Evolutionary conservation across 2,888 invertebrate genomes (phyloP).

Genomic region (Nowickia ferox): DNA sequence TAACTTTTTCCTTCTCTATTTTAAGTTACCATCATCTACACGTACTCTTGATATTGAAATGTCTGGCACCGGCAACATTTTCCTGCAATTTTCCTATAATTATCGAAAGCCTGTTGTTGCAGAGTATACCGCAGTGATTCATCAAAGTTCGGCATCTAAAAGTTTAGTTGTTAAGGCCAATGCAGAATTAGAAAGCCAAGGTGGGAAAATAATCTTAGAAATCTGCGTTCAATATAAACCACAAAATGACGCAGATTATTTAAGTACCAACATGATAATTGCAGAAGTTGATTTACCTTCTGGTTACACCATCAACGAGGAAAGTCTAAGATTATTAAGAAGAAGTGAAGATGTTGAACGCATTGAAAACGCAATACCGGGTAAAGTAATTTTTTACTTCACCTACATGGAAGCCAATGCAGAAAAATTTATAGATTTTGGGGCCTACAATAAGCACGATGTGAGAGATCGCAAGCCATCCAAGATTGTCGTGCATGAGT

Average conservation of each 20-base stretch:
- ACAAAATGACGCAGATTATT: background rate
- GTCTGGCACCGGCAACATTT: constrained; percentile 13
- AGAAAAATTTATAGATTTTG: background rate
- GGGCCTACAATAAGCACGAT: constrained; percentile 20
- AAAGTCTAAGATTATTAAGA: background rate
- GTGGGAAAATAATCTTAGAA: constrained; percentile 10
- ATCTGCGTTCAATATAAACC: constrained; percentile 24
- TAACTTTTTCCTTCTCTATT: background rate
- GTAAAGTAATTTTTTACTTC: constrained; percentile 27
- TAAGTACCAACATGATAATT: constrained; percentile 46
- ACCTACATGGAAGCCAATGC: constrained; percentile 6
- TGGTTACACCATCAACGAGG: constrained; percentile 9
- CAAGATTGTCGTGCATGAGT: constrained; percentile 18
- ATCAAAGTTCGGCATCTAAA: background rate
- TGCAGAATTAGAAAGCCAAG: background rate
- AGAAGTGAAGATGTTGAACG: background rate
- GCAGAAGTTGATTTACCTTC: constrained; percentile 19
- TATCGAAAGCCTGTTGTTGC: background rate
- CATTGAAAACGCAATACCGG: background rate
- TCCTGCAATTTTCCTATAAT: constrained; percentile 33
- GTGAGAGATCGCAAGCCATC: constrained; percentile 29
- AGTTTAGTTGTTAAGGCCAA: constrained; percentile 3
- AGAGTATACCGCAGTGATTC: no score
- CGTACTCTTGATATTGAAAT: constrained; percentile 19
- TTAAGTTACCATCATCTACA: constrained; percentile 25